Evolutionary conservation across 2,113 vertebrate genomes (phyloP).

Genomic region (Elaphurus davidianus): DNA sequence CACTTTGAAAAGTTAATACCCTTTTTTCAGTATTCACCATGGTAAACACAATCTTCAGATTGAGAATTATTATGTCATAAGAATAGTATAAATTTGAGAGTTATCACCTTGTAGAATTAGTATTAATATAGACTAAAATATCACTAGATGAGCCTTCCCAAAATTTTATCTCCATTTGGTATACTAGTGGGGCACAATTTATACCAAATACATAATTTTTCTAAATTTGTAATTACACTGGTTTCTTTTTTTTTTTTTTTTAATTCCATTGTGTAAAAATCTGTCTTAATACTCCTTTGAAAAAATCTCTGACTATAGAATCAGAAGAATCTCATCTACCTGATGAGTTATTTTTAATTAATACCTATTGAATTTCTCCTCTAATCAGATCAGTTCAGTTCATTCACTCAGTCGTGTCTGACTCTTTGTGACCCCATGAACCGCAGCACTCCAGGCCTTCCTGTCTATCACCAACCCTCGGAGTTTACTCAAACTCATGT

Average conservation of each 20-base stretch:
- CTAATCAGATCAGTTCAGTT: not conserved
- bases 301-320: slow-evolving; percentile 4
- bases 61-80: not conserved
- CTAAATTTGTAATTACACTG: not conserved
- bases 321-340: not conserved
- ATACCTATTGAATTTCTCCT: not conserved
- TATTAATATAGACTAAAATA: not conserved
- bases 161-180: not conserved
- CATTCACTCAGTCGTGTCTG: too few relatives aligned
- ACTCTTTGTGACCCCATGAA: too few relatives aligned
- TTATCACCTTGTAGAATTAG: not conserved
- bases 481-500: not conserved
- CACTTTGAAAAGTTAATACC: not conserved
- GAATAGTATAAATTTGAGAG: not conserved
- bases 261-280: not conserved
- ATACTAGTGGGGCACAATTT: not conserved
- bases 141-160: not conserved
- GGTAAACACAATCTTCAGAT: not conserved
- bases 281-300: not conserved
- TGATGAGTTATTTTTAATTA: slow-evolving; percentile 24
- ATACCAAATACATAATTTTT: not conserved
- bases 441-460: not conserved
- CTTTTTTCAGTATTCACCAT: not conserved
- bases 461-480: not conserved
- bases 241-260: too few relatives aligned